Conservation (phyloP, 1,140 invertebrate species). For the Brachionus paranguensis region DNA sequence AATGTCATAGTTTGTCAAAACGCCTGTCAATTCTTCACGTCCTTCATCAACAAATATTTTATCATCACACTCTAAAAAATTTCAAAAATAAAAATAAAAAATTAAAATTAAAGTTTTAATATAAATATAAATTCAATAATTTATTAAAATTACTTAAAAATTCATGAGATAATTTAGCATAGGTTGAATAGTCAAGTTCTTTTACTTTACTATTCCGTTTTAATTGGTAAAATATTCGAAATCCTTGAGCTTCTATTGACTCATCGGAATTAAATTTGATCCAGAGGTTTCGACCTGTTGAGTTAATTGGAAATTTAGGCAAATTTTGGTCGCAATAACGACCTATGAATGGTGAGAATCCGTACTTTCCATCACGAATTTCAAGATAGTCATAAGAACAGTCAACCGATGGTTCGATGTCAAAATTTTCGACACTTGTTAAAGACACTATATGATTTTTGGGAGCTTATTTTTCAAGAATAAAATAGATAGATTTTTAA, state of each 20-base stretch:
- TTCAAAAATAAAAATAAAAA: neutral
- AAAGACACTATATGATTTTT: neutral
- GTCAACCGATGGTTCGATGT: constrained; percentile 2
- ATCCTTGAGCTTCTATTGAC: constrained; percentile 3
- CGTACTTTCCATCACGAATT: constrained; percentile 28
- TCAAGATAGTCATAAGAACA: constrained; percentile 21
- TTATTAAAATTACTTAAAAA: neutral
- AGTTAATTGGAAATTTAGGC: constrained; percentile 13
- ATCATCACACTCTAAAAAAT: neutral
- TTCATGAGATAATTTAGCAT: neutral
- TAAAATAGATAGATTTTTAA: neutral
- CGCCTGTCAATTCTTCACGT: neutral
- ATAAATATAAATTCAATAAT: neutral
- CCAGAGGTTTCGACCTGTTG: neutral
- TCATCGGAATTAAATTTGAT: constrained; percentile 36
- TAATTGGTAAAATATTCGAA: neutral
- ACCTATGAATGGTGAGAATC: constrained; percentile 10
- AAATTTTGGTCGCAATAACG: neutral
- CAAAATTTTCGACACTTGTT: neutral
- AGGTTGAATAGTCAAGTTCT: neutral
- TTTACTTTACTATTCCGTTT: neutral
- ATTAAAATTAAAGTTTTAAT: too few species aligned
- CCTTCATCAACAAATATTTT: neutral
- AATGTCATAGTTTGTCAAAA: constrained; percentile 7
- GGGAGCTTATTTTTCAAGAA: neutral